Evolutionary conservation across 1,140 invertebrate species (phyloP).

Genomic region (Danaus plexippus): DNA sequence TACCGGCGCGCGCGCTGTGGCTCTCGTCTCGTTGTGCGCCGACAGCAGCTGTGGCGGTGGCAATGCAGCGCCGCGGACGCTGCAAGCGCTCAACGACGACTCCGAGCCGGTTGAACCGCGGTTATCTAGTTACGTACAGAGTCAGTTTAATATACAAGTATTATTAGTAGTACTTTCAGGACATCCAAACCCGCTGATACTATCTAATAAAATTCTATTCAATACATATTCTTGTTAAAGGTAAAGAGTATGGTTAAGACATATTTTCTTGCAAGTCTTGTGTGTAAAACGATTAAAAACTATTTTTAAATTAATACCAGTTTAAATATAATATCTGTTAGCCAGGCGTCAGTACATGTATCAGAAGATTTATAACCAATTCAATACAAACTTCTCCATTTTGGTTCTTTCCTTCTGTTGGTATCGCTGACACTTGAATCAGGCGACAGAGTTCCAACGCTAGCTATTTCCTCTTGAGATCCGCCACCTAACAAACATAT

Average conservation of each 20-base stretch:
- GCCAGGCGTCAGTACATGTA: too few species aligned
- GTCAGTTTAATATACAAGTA: too few species aligned
- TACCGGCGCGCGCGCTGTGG: constrained; percentile 42
- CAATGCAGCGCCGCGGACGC: constrained; percentile 26
- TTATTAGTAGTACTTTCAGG: too few species aligned
- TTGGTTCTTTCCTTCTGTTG: constrained; percentile 71
- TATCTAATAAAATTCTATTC: too few species aligned
- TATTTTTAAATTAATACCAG: too few species aligned
- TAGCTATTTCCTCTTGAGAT: constrained; percentile 63
- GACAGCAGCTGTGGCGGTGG: constrained; percentile 59
- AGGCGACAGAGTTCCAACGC: constrained; percentile 57
- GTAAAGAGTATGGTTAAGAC: too few species aligned
- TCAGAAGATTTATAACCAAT: not conserved
- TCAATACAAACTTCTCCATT: constrained; percentile 68
- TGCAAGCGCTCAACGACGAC: constrained; percentile 30
- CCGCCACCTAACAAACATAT: constrained; percentile 16
- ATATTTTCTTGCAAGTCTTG: too few species aligned
- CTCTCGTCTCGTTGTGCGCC: constrained; percentile 54
- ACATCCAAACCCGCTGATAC: too few species aligned
- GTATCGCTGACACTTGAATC: constrained; percentile 60
- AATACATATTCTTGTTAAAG: too few species aligned
- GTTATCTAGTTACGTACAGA: constrained; percentile 7
- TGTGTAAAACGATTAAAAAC: too few species aligned
- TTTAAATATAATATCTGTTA: too few species aligned
- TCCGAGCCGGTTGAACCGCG: constrained; percentile 62